These are phyloP conservation scores for Coturnix japonica DNA, from an alignment of 2,113 vertebrate species.

Conservation along the genomic window DNA sequence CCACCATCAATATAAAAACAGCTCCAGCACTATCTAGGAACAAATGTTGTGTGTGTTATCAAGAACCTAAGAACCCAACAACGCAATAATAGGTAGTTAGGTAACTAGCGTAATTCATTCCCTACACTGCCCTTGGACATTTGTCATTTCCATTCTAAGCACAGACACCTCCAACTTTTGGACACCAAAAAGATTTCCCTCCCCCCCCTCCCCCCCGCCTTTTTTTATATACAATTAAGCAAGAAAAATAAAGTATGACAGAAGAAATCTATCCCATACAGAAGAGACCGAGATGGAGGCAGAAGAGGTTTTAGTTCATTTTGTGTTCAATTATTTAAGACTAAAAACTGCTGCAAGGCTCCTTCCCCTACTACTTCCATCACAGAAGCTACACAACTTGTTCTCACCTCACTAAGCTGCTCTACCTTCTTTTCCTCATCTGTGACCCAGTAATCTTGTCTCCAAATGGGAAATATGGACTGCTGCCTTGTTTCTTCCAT, in stretches of 20 bases:
- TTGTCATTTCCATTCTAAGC: not conserved
- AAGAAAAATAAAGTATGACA: not conserved
- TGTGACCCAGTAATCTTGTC: not conserved
- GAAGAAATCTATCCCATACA: not conserved
- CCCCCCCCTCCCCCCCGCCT: too few species aligned
- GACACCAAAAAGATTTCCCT: not conserved
- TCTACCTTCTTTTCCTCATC: not conserved
- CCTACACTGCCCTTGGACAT: not conserved
- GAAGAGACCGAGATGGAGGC: not conserved
- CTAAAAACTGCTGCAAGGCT: not conserved
- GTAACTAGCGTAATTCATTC: not conserved
- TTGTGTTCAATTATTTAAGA: not conserved
- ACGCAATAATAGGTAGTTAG: too few species aligned
- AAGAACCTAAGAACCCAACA: not conserved
- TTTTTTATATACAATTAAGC: not conserved
- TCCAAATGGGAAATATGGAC: not conserved
- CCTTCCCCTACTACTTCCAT: not conserved
- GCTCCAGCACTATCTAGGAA: not conserved
- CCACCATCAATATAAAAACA: not conserved
- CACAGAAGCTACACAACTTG: not conserved
- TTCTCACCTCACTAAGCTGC: not conserved
- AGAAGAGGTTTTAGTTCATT: rapidly evolving
- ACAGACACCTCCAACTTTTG: not conserved
- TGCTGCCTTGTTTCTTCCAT: not conserved
- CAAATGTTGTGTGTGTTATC: not conserved